Evolutionary conservation across 2,888 invertebrate genomes (phyloP), one percentile per base, ranked within the genome.

Genomic region (Catonia carolina): DNA sequence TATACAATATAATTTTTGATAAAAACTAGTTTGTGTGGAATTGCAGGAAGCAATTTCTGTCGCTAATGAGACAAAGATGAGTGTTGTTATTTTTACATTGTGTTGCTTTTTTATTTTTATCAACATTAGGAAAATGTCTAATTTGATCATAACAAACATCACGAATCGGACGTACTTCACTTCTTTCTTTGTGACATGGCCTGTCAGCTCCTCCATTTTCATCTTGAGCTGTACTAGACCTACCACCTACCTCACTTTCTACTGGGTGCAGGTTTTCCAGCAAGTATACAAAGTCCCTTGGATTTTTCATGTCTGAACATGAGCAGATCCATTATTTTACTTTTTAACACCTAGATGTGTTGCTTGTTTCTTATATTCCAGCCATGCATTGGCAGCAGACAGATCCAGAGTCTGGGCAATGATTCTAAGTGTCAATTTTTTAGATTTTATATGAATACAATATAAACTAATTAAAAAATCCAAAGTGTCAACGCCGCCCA

Each of bases 401-500:
- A 58, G 14, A 17, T 58, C 55, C 15, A 58, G 18, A 3, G 45
- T 48, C 35, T 58, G 58, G 31, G 50, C 48, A 56, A 58, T 55
- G 48, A 58, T 47, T 12, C 58, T 20, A 15, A 54, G 54, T 8
- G 54, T 55, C 58, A 53, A 58, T 23, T 58, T 58, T 18, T 31
- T 35, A 8, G 58, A 58, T 51, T 42, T 55, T 17, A 47, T 47
- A n/a, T 47, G 47, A 47, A 31, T 53, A 47, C 60, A 39, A 33
- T 61, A 61, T 6, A 52, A 33, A 35, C 57, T 57, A 20, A 60
- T 55, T 2, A 58, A 22, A 17, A 55, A 33, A 48, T 61, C 58
- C 8, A 53, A 17, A 14, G 55, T 58, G 41, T 61, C 61, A 8
- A 58, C 56, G n/a, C 59, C 59, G 17, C 53, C 59, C 59, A 61